These are phyloP conservation scores for Lepidocyrtoides sp. DNA, from an alignment of 2,888 invertebrate species.

Conservation along the genomic window DNA sequence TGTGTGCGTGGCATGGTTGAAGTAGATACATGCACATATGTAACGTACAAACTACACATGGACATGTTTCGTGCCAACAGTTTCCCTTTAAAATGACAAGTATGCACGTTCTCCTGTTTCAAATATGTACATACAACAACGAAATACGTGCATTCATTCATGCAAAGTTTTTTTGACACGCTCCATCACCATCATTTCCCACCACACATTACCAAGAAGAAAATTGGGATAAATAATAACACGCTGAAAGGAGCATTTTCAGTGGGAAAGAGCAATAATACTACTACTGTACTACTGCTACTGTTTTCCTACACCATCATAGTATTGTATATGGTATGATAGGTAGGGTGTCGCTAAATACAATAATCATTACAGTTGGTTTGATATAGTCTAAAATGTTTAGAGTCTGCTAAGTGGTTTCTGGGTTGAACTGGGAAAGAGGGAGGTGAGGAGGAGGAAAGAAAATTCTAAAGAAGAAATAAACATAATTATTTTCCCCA, in stretches of 20 bases:
- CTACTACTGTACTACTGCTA: not conserved
- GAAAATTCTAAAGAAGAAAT: constrained; percentile 35
- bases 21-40: too few relatives aligned
- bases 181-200: constrained; percentile 5
- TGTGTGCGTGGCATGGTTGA: too few relatives aligned
- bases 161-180: constrained; percentile 45
- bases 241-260: not conserved
- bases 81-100: constrained; percentile 6
- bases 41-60: too few relatives aligned
- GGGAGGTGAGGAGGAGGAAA: constrained; percentile 11
- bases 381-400: not conserved
- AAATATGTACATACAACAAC: not conserved
- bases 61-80: not conserved
- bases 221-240: constrained; percentile 5
- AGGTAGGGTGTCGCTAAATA: not conserved
- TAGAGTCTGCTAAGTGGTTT: not conserved
- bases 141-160: constrained; percentile 25
- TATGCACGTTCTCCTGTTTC: not conserved
- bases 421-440: constrained; percentile 16
- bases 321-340: not conserved
- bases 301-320: too few relatives aligned
- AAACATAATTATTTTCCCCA: constrained; percentile 39
- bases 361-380: not conserved
- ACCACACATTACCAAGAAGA: not conserved
- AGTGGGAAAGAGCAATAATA: not conserved